Base-by-base conservation (phyloP, 2,797 vertebrate species). In the Crocodylus rhombifer region DNA sequence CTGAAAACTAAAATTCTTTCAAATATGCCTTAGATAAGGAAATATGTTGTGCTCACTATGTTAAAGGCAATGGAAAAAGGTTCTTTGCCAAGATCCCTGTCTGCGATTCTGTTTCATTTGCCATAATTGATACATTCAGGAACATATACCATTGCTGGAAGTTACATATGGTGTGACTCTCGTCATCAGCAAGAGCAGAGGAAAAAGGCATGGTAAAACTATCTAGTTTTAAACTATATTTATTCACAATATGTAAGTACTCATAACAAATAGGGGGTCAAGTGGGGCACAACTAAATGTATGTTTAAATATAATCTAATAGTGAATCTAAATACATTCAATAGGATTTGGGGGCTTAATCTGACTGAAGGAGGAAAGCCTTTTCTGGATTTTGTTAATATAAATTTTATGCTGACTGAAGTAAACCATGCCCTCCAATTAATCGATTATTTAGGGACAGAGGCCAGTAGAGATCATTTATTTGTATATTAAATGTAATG, bases 151-250 rank as follows among this genome's bases (percentile, higher is more conserved):
- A 36, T 25, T 36, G 20, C 23, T 36, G 23, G 42, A 36, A 42
- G 67, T 42, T 42, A 36, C 33, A 89, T 89, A 64, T 28, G 64
- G 20, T 10, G 33, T 78, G 74, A 95, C 30, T 30, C 89, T 56
- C 64, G 77, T 20, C 60, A 94, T 63, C 25, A 17, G 58, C 42
- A 92, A 80, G 18, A 89, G 78, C 16, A 93, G 94, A 14, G 71
- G 5, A 28, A 92, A 89, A n/a, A 80, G 73, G 65, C 73, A 74
- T 23, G 84, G 89, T 81, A 69, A 26, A 51, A 26, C 36, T 42
- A 21, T 61, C 84, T 79, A 64, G 71, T 56, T 61, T 73, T 61
- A 55, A 77, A 57, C 13, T 10, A 64, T 26, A 25, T 78, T 61
- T 61, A 77, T 77, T 36, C 61, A 30, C 33, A 78, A 26, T 25